Conservation (phyloP, 1,140 invertebrate genomes). For the Wasmannia auropunctata region DNA sequence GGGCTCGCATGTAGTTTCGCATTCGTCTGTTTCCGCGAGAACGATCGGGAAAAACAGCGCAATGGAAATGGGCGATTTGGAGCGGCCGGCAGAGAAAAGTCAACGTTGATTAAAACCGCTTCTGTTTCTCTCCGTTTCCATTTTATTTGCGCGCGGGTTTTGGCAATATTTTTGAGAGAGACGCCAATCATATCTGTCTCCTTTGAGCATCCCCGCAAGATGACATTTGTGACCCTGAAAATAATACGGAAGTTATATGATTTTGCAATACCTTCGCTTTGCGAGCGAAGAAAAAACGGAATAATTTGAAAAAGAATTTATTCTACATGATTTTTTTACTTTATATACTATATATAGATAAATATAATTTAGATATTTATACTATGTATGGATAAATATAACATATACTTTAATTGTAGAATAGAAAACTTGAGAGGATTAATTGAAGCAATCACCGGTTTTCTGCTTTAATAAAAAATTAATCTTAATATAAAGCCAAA, state of each 20-base stretch:
- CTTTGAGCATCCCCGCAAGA: neutral
- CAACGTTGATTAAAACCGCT: constrained; percentile 50
- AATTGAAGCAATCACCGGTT: neutral
- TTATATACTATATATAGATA: neutral
- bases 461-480: neutral
- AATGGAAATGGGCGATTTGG: constrained; percentile 17
- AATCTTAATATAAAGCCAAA: neutral
- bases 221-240: neutral
- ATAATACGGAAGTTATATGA: constrained; percentile 8
- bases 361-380: neutral
- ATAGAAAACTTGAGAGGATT: neutral
- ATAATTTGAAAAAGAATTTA: constrained; percentile 18
- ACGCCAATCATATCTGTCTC: neutral
- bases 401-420: neutral
- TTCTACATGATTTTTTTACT: neutral
- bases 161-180: constrained; percentile 26
- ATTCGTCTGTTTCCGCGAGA: constrained; percentile 16
- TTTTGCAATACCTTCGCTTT: constrained; percentile 17
- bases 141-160: neutral
- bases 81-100: neutral
- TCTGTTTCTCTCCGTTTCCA: neutral
- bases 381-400: neutral
- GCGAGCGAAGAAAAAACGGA: neutral
- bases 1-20: constrained; percentile 27
- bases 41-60: neutral